phyloP scores from a whole-genome alignment of 2,888 invertebrate species.

The Notodonta dromedarius region DNA sequence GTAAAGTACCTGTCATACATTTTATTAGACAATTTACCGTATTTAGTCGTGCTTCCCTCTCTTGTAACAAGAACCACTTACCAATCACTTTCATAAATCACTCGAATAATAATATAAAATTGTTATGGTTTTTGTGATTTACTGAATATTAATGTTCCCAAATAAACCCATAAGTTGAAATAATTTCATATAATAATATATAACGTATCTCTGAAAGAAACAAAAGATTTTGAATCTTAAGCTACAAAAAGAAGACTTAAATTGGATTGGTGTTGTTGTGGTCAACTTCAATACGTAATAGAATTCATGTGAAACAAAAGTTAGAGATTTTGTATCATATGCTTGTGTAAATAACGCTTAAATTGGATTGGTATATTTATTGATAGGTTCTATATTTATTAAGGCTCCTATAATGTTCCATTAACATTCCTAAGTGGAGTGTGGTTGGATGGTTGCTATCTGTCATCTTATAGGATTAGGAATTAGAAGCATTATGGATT shows the following conservation, averaged over 20 bases:
- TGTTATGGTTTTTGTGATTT: conserved; percentile 23
- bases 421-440: conserved; percentile 65
- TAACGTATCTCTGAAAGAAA: background rate
- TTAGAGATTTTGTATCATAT: background rate
- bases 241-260: background rate
- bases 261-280: background rate
- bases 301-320: background rate
- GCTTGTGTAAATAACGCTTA: background rate
- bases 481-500: conserved; percentile 33
- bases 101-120: conserved; percentile 22
- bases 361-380: conserved; percentile 8
- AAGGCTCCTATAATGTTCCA: conserved; percentile 68
- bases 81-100: conserved; percentile 22
- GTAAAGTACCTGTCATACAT: too few species aligned
- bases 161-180: conserved; percentile 56
- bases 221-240: background rate
- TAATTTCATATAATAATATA: conserved; percentile 40
- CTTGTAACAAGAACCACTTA: conserved; percentile 11
- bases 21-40: too few species aligned
- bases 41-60: background rate
- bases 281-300: background rate
- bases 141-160: conserved; percentile 29
- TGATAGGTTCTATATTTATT: conserved; percentile 32
- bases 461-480: conserved; percentile 50
- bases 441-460: conserved; percentile 34